phyloP scores from a whole-genome alignment of 2,888 invertebrate species.

The Diplazon laetatorius region DNA sequence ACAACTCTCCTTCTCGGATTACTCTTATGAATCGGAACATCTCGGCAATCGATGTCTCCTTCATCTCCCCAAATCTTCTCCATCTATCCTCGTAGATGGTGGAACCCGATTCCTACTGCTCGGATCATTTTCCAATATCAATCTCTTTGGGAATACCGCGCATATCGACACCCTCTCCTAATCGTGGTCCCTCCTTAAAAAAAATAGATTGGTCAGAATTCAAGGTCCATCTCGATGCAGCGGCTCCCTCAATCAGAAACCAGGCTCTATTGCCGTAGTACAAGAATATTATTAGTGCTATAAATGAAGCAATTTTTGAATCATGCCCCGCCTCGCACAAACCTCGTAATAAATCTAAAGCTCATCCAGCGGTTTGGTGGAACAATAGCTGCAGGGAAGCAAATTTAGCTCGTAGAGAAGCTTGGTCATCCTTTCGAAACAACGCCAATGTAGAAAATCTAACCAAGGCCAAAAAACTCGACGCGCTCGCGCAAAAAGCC shows the following conservation, averaged over 20 bases:
- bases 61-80: too few species aligned
- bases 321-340: background rate
- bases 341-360: background rate
- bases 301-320: background rate
- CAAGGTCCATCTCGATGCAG: background rate
- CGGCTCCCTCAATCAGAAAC: background rate
- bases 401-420: background rate
- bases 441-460: background rate
- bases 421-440: background rate
- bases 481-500: background rate
- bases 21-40: too few species aligned
- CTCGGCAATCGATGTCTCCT: too few species aligned
- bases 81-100: too few species aligned
- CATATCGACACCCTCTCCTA: background rate
- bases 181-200: background rate
- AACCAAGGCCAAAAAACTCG: background rate
- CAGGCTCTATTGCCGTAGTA: background rate
- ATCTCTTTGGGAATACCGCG: background rate
- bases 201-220: conserved; percentile 2
- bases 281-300: background rate
- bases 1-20: too few species aligned
- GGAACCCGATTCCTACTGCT: too few species aligned
- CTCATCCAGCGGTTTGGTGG: conserved; percentile 7
- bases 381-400: background rate
- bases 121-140: conserved; percentile 24